Base-by-base conservation (phyloP, 2,797 vertebrate species). In the Moxostoma hubbsi region DNA sequence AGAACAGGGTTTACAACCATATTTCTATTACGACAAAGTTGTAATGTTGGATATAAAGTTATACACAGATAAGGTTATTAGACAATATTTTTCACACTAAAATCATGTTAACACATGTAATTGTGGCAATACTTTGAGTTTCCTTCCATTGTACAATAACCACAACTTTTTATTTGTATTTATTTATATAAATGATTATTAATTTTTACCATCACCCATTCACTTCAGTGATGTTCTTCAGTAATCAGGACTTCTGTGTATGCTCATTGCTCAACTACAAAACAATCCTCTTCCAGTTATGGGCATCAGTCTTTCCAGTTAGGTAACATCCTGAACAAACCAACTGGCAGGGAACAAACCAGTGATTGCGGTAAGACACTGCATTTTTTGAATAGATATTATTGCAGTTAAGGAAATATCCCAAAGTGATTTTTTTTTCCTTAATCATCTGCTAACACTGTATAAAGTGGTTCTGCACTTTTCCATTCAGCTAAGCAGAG, bases 311-410 rank as follows among this genome's bases (percentile, higher is more conserved):
- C 55, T 58, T 8, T 71, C 36, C 36, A 63, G 67, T 50, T 54
- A 62, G 74, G 6, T 43, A 51, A 9, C 24, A 59, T n/a, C 5
- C 10, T 1, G 45, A 66, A 50, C 24, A n/a, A 16, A 12, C 1
- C 36, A 54, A 7, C 55, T 18, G 11, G 11, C 18, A 75, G 61
- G 0, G 24, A 45, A 43, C 10, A 61, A 59, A 36, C 50, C 43
- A 53, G 10, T 12, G 12, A 12, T 16, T 4, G 15, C 15, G 76
- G 76, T 78, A 71, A 78, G 67, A 63, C 15, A 61, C 36, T 11
- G 13, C 16, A 0, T 9, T 6, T 50, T 15, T 45, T 9, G 1
- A 43, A 45, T 5, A 59, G 8, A 2, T 0, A 4, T 4, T 54
- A 11, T 24, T 54, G 8, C 49, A 55, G 5, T 55, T 46, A 12